phyloP scores from a whole-genome alignment of 2,888 invertebrate genomes.

The Bibio marci region DNA sequence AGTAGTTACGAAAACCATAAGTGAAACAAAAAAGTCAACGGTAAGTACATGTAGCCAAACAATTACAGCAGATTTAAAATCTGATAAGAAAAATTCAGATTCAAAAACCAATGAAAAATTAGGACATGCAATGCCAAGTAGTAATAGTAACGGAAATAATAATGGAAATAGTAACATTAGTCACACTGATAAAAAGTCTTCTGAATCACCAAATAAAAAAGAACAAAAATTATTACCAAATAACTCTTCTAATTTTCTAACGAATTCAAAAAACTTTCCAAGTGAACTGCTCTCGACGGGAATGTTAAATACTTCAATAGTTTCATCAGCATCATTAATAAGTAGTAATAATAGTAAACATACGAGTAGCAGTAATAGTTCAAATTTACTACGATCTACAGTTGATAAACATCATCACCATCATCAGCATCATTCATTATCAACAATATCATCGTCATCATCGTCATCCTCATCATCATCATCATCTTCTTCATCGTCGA shows the following conservation, averaged over 20 bases:
- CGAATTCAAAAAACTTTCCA: conserved; percentile 2
- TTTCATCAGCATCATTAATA: too few relatives aligned
- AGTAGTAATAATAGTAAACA: conserved; percentile 4
- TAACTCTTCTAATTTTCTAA: too few relatives aligned
- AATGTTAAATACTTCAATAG: neutral
- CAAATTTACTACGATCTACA: too few relatives aligned
- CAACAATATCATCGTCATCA: neutral
- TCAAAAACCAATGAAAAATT: neutral
- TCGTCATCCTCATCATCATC: neutral
- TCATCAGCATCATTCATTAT: neutral
- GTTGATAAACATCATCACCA: neutral
- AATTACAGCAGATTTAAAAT: neutral
- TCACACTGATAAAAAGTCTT: neutral
- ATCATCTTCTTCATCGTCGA: neutral
- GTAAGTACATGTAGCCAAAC: conserved; percentile 2
- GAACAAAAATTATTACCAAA: neutral
- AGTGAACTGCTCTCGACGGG: neutral
- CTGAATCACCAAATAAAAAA: conserved; percentile 4
- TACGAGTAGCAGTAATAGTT: conserved; percentile 6
- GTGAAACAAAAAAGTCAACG: conserved; percentile 1
- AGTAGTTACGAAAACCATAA: neutral
- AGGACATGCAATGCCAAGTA: neutral
- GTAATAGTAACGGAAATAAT: too few relatives aligned
- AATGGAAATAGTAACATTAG: too few relatives aligned
- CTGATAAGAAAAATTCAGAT: neutral